A percentile compares a stretch with the other conserved stretches of the same genome.
phyloP scores from a whole-genome alignment of 92 coral and sea anemone species.

The Zoanthus sansibaricus region DNA sequence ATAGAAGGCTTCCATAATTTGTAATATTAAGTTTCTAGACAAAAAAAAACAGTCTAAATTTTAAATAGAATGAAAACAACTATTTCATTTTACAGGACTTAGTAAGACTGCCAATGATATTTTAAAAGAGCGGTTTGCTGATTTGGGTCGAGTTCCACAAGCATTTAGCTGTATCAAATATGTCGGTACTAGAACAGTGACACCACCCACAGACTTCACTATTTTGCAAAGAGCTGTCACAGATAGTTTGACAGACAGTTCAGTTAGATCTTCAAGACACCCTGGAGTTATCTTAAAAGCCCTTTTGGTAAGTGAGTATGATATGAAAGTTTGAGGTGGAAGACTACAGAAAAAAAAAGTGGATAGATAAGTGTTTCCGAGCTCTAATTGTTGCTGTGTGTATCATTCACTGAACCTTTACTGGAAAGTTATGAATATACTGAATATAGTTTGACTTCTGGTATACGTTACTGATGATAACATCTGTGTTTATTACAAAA shows the following conservation, averaged over 20 bases:
- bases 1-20: no score
- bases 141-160: slow-evolving; percentile 85
- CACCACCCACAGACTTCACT: slow-evolving; percentile 84
- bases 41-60: no score
- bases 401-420: no score
- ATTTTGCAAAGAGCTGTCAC: slow-evolving; percentile 66
- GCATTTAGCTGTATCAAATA: slow-evolving; percentile 96
- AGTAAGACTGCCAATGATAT: slow-evolving; percentile 90
- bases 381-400: no score
- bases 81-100: slow-evolving; percentile 18
- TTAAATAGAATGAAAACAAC: background rate
- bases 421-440: no score
- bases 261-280: slow-evolving; percentile 93
- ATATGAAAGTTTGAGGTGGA: no score
- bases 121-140: slow-evolving; percentile 93
- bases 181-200: slow-evolving; percentile 84
- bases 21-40: no score
- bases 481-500: no score
- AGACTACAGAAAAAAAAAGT: no score
- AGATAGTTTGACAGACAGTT: slow-evolving; percentile 77
- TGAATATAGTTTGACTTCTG: no score
- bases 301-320: slow-evolving; percentile 73
- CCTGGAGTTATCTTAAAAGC: slow-evolving; percentile 81
- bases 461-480: no score
- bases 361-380: no score